Evolutionary conservation across 2,888 invertebrate genomes (phyloP).

Genomic region (Scelioninae gen. 1): DNA sequence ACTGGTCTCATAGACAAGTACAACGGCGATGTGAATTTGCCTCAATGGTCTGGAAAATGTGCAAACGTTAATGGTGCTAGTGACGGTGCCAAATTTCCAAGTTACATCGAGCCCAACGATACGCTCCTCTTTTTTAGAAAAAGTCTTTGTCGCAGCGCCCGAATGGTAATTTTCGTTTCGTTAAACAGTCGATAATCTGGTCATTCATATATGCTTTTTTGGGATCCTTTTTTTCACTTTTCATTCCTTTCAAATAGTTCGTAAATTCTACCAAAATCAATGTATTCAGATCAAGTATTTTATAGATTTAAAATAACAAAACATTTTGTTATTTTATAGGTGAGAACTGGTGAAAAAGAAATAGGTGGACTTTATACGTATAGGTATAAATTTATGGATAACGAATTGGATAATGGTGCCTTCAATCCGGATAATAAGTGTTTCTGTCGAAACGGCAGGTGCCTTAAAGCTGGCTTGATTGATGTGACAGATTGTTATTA

Average conservation of each 20-base stretch:
- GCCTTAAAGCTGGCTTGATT: slow-evolving; percentile 90
- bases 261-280: too few species aligned
- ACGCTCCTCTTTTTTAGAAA: slow-evolving; percentile 91
- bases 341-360: slow-evolving; percentile 87
- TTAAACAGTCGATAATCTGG: too few species aligned
- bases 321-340: slow-evolving; percentile 83
- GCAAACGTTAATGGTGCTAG: slow-evolving; percentile 91
- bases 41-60: slow-evolving; percentile 93
- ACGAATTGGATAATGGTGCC: slow-evolving; percentile 91
- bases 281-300: too few species aligned
- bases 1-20: slow-evolving; percentile 92
- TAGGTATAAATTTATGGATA: slow-evolving; percentile 90
- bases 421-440: slow-evolving; percentile 91
- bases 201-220: too few species aligned
- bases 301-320: too few species aligned
- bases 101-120: slow-evolving; percentile 89
- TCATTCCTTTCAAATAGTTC: too few species aligned
- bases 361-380: slow-evolving; percentile 88
- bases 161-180: slow-evolving; percentile 88
- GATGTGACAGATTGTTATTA: slow-evolving; percentile 95
- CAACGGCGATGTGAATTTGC: slow-evolving; percentile 89
- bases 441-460: slow-evolving; percentile 90
- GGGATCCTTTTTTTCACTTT: too few species aligned
- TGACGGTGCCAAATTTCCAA: slow-evolving; percentile 93
- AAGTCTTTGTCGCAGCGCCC: slow-evolving; percentile 93